phyloP scores from a whole-genome alignment of 2,888 invertebrate species.

The Pollenia griseotomentosa region DNA sequence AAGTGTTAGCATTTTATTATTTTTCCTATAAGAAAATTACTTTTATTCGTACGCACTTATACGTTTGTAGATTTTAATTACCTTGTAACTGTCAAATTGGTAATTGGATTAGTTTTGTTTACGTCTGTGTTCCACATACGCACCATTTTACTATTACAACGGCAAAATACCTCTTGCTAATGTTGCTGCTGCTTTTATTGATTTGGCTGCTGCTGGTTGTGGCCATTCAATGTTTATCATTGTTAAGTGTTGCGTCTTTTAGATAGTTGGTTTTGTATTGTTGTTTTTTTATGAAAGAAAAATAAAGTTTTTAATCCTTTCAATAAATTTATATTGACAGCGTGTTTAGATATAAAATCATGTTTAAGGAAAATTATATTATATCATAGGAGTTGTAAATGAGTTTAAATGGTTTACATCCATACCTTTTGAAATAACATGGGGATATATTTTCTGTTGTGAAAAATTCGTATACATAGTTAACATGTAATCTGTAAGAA shows the following conservation, averaged over 20 bases:
- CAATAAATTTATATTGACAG: slow-evolving; percentile 77
- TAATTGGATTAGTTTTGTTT: slow-evolving; percentile 78
- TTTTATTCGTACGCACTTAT: slow-evolving; percentile 25
- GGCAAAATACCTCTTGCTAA: slow-evolving; percentile 28
- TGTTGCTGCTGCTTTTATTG: slow-evolving; percentile 30
- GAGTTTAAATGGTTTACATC: not conserved
- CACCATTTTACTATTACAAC: slow-evolving; percentile 17
- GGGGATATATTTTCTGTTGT: not conserved
- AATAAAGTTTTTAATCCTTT: slow-evolving; percentile 73
- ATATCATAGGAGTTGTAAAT: not conserved
- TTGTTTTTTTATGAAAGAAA: not conserved
- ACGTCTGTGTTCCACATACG: slow-evolving; percentile 42
- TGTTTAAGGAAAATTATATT: slow-evolving; percentile 66
- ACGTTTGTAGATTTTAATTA: slow-evolving; percentile 60
- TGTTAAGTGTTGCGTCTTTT: slow-evolving; percentile 48
- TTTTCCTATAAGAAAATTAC: slow-evolving; percentile 7
- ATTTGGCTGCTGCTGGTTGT: slow-evolving; percentile 40
- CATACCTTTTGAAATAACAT: too few species aligned
- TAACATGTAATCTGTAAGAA: too few species aligned
- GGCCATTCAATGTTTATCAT: slow-evolving; percentile 33
- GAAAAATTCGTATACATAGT: too few species aligned
- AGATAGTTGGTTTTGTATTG: slow-evolving; percentile 41
- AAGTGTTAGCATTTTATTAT: not conserved
- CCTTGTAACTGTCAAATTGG: slow-evolving; percentile 72
- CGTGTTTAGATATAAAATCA: slow-evolving; percentile 74